Base-by-base conservation (phyloP, 30 jellyfish, hydroid and myxozoan genomes). In the Hydractinia echinata region DNA sequence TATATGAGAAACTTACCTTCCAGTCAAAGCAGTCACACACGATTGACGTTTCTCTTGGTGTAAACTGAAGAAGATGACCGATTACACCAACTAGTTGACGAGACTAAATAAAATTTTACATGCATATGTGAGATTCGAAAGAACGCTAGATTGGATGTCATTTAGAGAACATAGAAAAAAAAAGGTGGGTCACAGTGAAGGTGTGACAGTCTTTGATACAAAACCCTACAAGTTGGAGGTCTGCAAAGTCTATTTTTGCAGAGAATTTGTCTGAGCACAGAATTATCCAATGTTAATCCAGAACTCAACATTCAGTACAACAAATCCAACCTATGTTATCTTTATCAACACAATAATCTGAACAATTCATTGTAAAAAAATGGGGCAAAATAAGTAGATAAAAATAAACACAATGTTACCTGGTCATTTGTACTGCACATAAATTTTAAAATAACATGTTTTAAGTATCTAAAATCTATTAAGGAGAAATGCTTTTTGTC, bases 371-470 rank as follows among this genome's bases (percentile, higher is more conserved):
- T 30, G 76, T 55, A 13, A 78, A 7, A 78, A 54, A 78, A 54
- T 82, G 4, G 18, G 16, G 50, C 14, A 78, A 55, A 54, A 19
- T 6, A 76, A 76, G 77, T 8, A 76, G 0, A 11, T 10, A 10
- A 13, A 16, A 51, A 73, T 9, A 73, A 44, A 10, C 16, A 10
- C 18, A n/a, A 66, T 14, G 80, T 55, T 70, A 93, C 99, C 96
- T 93, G 99, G 54, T 93, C 99, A 87, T 93, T 93, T 0, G 96
- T 87, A 60, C 99, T 87, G 91, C 99, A 93, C 99, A 93, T 93
- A 70, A 87, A 93, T 81, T 93, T 93, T 61, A 93, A 76, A 10
- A 93, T 82, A 73, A 93, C 99, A 72, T 93, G 96, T 60, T 93
- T 93, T 48, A 93, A 77, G 76, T 93, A 93, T 81, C 99, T 93